Evolutionary conservation across 1,140 invertebrate genomes (phyloP).

Genomic region (Drosophila littoralis): DNA sequence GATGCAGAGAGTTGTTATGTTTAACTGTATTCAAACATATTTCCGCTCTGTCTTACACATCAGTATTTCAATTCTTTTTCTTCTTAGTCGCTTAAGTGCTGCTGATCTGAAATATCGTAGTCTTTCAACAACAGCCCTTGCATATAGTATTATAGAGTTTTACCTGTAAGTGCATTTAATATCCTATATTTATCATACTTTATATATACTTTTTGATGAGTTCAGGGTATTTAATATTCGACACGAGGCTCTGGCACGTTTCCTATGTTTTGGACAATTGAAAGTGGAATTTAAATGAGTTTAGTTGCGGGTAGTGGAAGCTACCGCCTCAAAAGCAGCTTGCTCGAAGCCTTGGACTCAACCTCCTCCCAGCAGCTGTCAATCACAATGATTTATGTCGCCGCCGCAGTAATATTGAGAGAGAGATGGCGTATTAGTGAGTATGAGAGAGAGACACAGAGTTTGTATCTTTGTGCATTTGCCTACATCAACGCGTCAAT

Average conservation of each 20-base stretch:
- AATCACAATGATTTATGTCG: constrained; percentile 84
- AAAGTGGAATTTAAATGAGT: constrained; percentile 81
- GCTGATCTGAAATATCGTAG: too few relatives aligned
- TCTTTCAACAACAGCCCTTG: too few relatives aligned
- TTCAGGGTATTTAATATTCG: constrained; percentile 15
- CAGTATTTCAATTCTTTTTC: too few relatives aligned
- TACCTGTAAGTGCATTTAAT: too few relatives aligned
- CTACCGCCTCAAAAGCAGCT: constrained; percentile 27
- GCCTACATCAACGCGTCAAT: constrained; percentile 78
- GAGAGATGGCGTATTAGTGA: constrained; percentile 14
- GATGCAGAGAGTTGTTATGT: too few relatives aligned
- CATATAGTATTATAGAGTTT: too few relatives aligned
- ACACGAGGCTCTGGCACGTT: too few relatives aligned
- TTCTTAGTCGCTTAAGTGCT: too few relatives aligned
- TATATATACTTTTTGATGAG: background rate
- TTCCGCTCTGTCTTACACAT: too few relatives aligned
- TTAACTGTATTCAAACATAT: too few relatives aligned
- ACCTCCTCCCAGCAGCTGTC: constrained; percentile 69
- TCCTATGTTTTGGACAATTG: constrained; percentile 73
- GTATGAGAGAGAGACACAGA: constrained; percentile 2
- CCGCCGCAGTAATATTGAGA: constrained; percentile 51
- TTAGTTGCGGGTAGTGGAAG: constrained; percentile 70
- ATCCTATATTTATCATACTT: too few relatives aligned
- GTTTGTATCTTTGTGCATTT: constrained; percentile 71
- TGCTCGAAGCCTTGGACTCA: constrained; percentile 18